A percentile compares a stretch with the other conserved stretches of the same genome.
phyloP scores from a whole-genome alignment of 2,797 vertebrate genomes.

The Crocodylus rhombifer region DNA sequence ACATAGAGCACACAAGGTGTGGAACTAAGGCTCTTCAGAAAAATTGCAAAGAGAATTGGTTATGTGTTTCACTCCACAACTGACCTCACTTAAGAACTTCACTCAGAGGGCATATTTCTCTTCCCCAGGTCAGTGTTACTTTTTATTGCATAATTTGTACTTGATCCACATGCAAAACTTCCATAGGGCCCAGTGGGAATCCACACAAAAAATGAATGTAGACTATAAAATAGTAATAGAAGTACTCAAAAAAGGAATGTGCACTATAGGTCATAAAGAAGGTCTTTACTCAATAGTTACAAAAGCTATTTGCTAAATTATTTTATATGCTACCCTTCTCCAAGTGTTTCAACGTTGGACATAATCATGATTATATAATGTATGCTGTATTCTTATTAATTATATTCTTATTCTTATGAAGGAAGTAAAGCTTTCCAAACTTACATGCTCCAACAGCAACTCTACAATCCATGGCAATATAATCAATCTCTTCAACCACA shows the following conservation, averaged over 20 bases:
- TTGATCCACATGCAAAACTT: not conserved
- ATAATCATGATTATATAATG: too few relatives aligned
- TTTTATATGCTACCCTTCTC: not conserved
- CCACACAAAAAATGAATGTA: not conserved
- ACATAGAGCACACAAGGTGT: not conserved
- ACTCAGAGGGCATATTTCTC: not conserved
- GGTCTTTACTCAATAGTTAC: not conserved
- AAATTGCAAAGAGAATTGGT: not conserved
- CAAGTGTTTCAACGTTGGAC: too few relatives aligned
- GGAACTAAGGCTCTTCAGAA: not conserved
- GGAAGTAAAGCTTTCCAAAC: too few relatives aligned
- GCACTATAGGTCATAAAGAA: not conserved
- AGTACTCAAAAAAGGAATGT: not conserved
- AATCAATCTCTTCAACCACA: too few relatives aligned
- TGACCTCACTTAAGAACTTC: not conserved
- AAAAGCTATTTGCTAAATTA: not conserved
- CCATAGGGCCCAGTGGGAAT: not conserved
- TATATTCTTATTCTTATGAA: too few relatives aligned
- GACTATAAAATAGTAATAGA: not conserved
- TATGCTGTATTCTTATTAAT: too few relatives aligned
- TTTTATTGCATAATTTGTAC: not conserved
- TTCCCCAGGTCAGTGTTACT: not conserved
- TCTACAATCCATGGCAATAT: too few relatives aligned
- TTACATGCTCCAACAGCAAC: too few relatives aligned
- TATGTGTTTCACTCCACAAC: not conserved